Evolutionary conservation across 2,888 invertebrate species (phyloP), one percentile per base, ranked within the genome.

Genomic region (Caenorhabditis doughertyi): DNA sequence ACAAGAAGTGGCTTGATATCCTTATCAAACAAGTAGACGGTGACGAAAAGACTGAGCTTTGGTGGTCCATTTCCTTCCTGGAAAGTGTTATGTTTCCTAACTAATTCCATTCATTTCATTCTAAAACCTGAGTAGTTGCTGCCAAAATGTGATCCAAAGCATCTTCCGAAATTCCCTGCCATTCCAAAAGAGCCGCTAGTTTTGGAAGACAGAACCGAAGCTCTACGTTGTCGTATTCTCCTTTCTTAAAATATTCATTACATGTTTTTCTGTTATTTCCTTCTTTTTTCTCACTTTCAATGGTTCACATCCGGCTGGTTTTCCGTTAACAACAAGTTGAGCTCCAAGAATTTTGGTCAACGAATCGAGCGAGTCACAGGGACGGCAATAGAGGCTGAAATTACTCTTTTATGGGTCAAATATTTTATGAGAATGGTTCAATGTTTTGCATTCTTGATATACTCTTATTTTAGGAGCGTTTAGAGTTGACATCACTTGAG

Each of bases 161-260:
- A 16, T 83, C 80, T 49, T 87, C 85, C 3, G 83, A 83, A 21
- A 87, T 85, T 25, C 87, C 87, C 49, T 87, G 87, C 87, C 85
- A 85, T 39, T 84, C 81, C 47, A 87, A 53, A 8, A 87, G 55
- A 2, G 86, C 86, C 13, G 90, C 86, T n/a, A 90, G 58, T 35
- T 89, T 85, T 13, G 90, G 90, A 23, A 90, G 80, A 47, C 90
- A 90, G 83, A 90, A 90, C 4, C 84, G 86, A 25, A 90, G 83
- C 65, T 90, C 88, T 55, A 90, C 84, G 70, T 91, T 86, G 67
- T 90, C 89, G 73, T 90, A 91, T 58, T 83, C 82, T n/a, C 90
- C 90, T 79, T 84, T 83, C 85, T 87, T 32, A 82, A 79, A 47
- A 47, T 16, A 29, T 51, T 35, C 32, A 56, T 58, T 53, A 23